Conservation (phyloP, 2,113 vertebrate genomes). For the Rhinoderma darwinii region DNA sequence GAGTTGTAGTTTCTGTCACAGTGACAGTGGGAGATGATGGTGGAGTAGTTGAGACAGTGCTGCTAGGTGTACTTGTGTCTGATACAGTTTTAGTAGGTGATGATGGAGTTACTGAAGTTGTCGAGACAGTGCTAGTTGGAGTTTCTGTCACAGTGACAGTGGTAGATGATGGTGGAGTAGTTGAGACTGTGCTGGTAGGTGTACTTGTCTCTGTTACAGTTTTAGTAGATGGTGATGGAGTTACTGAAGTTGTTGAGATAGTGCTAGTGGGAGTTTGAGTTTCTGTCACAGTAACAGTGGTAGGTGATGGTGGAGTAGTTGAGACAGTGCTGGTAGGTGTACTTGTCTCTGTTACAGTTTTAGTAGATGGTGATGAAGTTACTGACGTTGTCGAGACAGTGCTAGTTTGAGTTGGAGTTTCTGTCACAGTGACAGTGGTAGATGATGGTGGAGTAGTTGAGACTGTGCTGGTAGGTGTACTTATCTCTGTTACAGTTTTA, state of each 20-base stretch:
- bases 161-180: not conserved
- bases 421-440: not conserved
- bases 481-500: not conserved
- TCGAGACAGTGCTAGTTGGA: not conserved
- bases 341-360: constrained; percentile 8
- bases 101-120: not conserved
- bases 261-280: not conserved
- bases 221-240: not conserved
- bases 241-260: not conserved
- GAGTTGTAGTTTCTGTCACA: too few species aligned
- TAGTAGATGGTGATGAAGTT: too few species aligned
- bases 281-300: not conserved
- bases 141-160: not conserved
- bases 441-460: too few species aligned
- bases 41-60: too few species aligned
- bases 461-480: not conserved
- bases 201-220: not conserved
- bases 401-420: not conserved
- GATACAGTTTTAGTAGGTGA: too few species aligned
- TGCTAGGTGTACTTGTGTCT: too few species aligned
- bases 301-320: not conserved
- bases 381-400: not conserved
- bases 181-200: not conserved
- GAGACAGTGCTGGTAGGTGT: not conserved
- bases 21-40: too few species aligned